Conservation (phyloP, 2,888 invertebrate species). For the Hydroisotoma schaefferi region DNA sequence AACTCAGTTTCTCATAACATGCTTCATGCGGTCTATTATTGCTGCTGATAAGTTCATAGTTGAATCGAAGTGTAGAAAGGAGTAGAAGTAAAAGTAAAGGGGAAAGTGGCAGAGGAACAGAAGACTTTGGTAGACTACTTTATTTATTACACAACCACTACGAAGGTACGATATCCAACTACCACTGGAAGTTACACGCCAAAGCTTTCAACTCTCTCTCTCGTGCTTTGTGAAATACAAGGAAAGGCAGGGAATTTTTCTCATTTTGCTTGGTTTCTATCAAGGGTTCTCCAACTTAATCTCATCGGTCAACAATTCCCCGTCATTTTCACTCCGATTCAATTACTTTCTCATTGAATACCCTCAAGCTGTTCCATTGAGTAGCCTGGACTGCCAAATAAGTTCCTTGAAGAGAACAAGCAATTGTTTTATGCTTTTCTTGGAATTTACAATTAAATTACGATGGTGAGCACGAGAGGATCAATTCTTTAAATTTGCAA, state of each 20-base stretch:
- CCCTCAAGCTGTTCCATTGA: slow-evolving; percentile 3
- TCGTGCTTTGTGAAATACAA: slow-evolving; percentile 19
- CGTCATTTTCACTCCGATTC: slow-evolving; percentile 17
- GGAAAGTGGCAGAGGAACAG: too few relatives aligned
- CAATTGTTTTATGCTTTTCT: background rate
- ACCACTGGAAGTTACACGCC: slow-evolving; percentile 34
- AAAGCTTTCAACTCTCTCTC: slow-evolving; percentile 42
- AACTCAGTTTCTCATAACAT: too few relatives aligned
- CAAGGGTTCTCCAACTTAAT: slow-evolving; percentile 23
- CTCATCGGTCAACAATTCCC: slow-evolving; percentile 41
- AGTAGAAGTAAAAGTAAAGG: background rate
- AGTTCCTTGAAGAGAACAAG: too few relatives aligned
- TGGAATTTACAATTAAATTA: background rate
- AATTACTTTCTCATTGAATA: slow-evolving; percentile 18
- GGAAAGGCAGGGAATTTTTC: slow-evolving; percentile 10
- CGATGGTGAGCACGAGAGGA: too few relatives aligned
- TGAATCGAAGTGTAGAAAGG: too few relatives aligned
- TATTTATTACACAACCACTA: too few relatives aligned
- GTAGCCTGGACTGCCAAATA: background rate
- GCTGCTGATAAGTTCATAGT: too few relatives aligned
- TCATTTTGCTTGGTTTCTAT: slow-evolving; percentile 16
- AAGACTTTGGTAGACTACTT: too few relatives aligned
- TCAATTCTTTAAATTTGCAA: too few relatives aligned
- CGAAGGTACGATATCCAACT: too few relatives aligned
- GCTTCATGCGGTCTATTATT: too few relatives aligned